Percentiles rank a stretch among this genome's conserved stretches.
These are phyloP conservation scores for Anguilla megastoma DNA, from an alignment of 2,797 vertebrate genomes.

Conservation along the genomic window DNA sequence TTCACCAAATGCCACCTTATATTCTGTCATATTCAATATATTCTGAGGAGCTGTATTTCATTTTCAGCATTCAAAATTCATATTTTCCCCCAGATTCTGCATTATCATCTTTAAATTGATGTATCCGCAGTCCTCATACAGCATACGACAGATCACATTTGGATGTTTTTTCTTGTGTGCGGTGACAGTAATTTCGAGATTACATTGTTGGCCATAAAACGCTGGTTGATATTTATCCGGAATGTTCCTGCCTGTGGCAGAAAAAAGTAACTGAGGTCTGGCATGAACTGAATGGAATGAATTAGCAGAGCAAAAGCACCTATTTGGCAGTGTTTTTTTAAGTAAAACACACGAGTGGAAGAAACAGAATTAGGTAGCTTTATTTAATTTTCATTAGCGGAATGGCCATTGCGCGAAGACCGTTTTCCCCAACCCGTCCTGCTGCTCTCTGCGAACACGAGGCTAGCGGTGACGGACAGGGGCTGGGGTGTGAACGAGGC, in stretches of 20 bases:
- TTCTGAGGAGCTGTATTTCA: not conserved
- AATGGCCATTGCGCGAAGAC: not conserved
- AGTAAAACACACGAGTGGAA: not conserved
- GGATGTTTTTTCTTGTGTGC: not conserved
- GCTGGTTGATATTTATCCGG: too few species aligned
- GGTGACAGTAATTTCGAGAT: not conserved
- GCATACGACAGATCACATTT: not conserved
- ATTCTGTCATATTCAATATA: not conserved
- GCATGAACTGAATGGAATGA: not conserved
- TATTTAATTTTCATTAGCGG: not conserved
- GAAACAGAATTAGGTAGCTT: not conserved
- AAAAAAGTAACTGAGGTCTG: slow-evolving; percentile 7
- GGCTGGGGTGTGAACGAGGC: slow-evolving; percentile 10
- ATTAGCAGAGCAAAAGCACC: not conserved
- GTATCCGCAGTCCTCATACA: not conserved
- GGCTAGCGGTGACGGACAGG: not conserved
- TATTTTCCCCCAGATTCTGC: not conserved
- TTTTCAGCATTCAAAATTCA: not conserved
- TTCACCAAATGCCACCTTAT: not conserved
- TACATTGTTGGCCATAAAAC: not conserved
- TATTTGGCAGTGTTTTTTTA: slow-evolving; percentile 3
- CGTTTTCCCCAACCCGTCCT: not conserved
- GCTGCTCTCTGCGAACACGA: not conserved
- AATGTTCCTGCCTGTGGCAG: not conserved
- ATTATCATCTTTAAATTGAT: not conserved